A percentile compares a stretch with the other conserved stretches of the same genome.
phyloP scores from a whole-genome alignment of 2,797 vertebrate genomes.

The Poecile montanus region DNA sequence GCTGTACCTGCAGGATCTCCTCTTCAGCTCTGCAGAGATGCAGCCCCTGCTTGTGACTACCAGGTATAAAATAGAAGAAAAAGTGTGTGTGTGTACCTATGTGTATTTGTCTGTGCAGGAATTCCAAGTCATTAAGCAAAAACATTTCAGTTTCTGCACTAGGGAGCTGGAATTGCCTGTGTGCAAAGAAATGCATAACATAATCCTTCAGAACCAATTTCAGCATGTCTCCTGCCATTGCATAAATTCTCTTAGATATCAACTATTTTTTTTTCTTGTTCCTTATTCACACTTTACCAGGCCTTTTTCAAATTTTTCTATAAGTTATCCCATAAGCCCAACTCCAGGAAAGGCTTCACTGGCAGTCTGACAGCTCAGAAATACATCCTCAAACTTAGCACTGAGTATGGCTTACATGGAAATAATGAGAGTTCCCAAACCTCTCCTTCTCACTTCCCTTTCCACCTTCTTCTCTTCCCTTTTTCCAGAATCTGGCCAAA shows the following conservation, averaged over 20 bases:
- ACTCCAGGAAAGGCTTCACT: background rate
- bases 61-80: background rate
- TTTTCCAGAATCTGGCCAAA: constrained; percentile 46
- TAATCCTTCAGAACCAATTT: background rate
- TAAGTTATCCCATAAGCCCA: background rate
- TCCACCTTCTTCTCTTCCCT: background rate
- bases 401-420: background rate
- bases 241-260: background rate
- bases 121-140: background rate
- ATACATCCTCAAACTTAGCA: background rate
- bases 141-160: background rate
- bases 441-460: background rate
- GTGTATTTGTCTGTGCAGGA: background rate
- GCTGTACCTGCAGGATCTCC: background rate
- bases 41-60: background rate
- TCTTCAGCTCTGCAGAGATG: background rate
- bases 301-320: background rate
- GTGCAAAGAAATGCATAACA: background rate
- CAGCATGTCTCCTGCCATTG: background rate
- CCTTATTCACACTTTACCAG: background rate
- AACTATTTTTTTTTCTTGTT: background rate
- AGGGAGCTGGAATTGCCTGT: background rate
- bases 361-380: background rate
- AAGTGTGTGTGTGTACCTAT: background rate
- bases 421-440: background rate